Evolutionary conservation across 2,888 invertebrate genomes (phyloP).

Genomic region (Noctua janthe): DNA sequence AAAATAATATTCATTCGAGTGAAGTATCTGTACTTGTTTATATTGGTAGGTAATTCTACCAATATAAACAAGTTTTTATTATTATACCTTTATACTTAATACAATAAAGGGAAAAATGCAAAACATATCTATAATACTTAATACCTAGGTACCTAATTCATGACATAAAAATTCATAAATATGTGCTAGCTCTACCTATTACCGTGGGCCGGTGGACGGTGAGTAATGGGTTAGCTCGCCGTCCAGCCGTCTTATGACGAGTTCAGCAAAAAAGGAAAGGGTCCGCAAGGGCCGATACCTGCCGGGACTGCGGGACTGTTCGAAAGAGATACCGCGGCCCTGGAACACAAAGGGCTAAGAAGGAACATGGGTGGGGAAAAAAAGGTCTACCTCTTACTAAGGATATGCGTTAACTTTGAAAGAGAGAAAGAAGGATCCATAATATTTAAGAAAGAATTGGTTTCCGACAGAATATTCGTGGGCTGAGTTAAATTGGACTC

Average conservation of each 20-base stretch:
- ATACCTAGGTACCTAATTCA: neutral
- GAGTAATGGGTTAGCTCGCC: too few relatives aligned
- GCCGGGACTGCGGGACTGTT: too few relatives aligned
- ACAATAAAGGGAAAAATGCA: conserved; percentile 17
- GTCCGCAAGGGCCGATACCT: too few relatives aligned
- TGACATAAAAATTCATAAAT: neutral
- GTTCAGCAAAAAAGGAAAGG: too few relatives aligned
- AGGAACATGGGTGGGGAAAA: too few relatives aligned
- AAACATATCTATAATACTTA: neutral
- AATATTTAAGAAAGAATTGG: conserved; percentile 46
- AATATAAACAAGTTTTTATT: neutral
- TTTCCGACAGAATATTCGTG: conserved; percentile 55
- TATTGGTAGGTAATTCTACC: too few relatives aligned
- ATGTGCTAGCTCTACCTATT: neutral
- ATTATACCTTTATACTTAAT: neutral
- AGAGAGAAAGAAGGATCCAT: conserved; percentile 42
- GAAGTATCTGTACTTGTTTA: neutral
- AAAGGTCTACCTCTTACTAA: neutral
- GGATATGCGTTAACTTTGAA: neutral
- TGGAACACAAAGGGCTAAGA: too few relatives aligned
- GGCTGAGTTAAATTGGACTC: conserved; percentile 61
- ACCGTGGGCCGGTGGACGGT: too few relatives aligned
- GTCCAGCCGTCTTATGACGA: too few relatives aligned
- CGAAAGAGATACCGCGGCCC: too few relatives aligned
- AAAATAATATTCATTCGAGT: neutral